A percentile compares a stretch with the other conserved stretches of the same genome.
These are phyloP conservation scores for Phaenicophaeus curvirostris DNA, from an alignment of 2,797 vertebrate genomes.

Conservation along the genomic window DNA sequence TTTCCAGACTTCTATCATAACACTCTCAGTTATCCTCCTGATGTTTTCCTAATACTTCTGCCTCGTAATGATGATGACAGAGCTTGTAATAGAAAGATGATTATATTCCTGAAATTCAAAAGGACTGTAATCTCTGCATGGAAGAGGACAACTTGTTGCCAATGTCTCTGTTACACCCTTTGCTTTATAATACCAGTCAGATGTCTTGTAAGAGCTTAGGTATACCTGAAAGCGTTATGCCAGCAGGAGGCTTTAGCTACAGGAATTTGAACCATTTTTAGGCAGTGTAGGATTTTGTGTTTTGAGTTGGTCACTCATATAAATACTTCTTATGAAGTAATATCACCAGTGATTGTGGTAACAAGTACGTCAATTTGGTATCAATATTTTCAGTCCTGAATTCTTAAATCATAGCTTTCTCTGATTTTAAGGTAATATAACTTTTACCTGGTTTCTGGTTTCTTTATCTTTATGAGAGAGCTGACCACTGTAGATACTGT, in stretches of 20 bases:
- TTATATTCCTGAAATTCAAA: not conserved
- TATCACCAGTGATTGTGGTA: not conserved
- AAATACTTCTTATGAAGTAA: not conserved
- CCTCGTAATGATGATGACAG: not conserved
- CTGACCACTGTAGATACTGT: not conserved
- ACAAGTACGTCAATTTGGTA: not conserved
- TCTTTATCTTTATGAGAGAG: not conserved
- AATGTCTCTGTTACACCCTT: not conserved
- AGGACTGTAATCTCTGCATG: not conserved
- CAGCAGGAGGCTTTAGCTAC: not conserved
- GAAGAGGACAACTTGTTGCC: not conserved
- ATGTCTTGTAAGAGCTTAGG: not conserved
- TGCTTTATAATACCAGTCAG: not conserved
- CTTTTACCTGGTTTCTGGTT: not conserved
- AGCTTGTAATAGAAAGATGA: not conserved
- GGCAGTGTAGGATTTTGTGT: not conserved
- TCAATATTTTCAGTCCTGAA: not conserved
- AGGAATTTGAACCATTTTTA: not conserved
- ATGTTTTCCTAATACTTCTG: not conserved
- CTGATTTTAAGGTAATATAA: not conserved
- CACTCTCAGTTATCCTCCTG: not conserved
- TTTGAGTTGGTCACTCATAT: not conserved
- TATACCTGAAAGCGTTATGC: not conserved
- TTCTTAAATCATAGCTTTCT: not conserved
- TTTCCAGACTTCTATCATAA: not conserved